These are phyloP conservation scores for Spea hammondii DNA, from an alignment of 2,797 vertebrate species.

Conservation along the genomic window DNA sequence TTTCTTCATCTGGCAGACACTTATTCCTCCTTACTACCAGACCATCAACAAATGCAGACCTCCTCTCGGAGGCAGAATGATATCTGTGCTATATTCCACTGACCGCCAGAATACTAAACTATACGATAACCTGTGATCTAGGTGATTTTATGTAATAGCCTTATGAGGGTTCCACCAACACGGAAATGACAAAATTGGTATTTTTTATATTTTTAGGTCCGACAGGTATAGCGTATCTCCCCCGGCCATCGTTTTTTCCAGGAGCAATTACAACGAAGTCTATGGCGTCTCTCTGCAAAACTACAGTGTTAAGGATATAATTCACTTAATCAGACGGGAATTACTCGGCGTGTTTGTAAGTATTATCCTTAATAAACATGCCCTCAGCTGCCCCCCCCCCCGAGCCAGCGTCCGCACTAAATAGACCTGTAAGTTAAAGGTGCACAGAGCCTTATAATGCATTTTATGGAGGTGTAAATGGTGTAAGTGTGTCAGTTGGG, in stretches of 20 bases:
- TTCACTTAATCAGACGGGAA: slow-evolving; percentile 64
- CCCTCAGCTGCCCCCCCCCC: too few species aligned
- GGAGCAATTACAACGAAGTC: slow-evolving; percentile 57
- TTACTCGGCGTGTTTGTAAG: slow-evolving; percentile 81
- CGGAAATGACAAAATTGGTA: background rate
- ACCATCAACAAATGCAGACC: background rate
- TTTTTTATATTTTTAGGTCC: slow-evolving; percentile 69
- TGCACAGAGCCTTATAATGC: too few species aligned
- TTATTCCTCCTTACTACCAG: background rate
- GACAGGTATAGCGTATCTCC: slow-evolving; percentile 65
- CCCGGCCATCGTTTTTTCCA: slow-evolving; percentile 77
- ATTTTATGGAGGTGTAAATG: slow-evolving; percentile 10
- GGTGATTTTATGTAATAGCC: too few species aligned
- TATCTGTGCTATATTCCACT: too few species aligned
- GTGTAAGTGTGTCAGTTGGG: too few species aligned
- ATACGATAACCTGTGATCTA: too few species aligned
- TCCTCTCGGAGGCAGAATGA: too few species aligned
- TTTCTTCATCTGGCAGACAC: slow-evolving; percentile 1
- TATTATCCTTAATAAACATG: slow-evolving; percentile 26
- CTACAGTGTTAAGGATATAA: slow-evolving; percentile 60
- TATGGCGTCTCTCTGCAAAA: slow-evolving; percentile 61
- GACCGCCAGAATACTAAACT: too few species aligned
- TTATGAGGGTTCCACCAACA: too few species aligned
- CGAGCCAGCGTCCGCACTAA: too few species aligned
- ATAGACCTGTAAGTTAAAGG: too few species aligned